A percentile compares a stretch with the other conserved stretches of the same genome.
Evolutionary conservation across 2,113 vertebrate species (phyloP).

Genomic region (Leucopsar rothschildi): DNA sequence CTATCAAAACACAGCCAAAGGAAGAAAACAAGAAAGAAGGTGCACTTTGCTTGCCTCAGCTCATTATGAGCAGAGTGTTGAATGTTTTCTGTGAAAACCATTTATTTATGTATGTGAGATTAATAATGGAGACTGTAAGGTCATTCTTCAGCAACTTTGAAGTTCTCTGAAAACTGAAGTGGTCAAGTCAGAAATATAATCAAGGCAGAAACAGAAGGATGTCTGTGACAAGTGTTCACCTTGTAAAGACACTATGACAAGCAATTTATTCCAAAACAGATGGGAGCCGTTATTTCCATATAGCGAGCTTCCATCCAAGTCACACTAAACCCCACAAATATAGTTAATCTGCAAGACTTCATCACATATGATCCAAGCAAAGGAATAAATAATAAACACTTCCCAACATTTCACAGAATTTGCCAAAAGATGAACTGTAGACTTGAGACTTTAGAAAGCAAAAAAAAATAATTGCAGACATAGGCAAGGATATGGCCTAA

Average conservation of each 20-base stretch:
- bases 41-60: background rate
- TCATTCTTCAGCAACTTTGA: conserved; percentile 40
- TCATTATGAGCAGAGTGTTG: background rate
- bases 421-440: conserved; percentile 41
- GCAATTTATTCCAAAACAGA: conserved; percentile 69
- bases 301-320: conserved; percentile 59
- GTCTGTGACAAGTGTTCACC: conserved; percentile 59
- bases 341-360: conserved; percentile 36
- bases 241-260: conserved; percentile 55
- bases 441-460: conserved; percentile 13
- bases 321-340: conserved; percentile 18
- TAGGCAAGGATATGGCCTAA: conserved; percentile 20
- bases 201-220: conserved; percentile 63
- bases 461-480: conserved; percentile 48
- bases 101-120: conserved; percentile 11
- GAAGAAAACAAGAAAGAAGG: background rate
- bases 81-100: background rate
- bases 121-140: conserved; percentile 33
- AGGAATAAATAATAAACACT: conserved; percentile 12
- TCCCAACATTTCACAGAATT: conserved; percentile 21
- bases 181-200: conserved; percentile 56
- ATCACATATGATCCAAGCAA: conserved; percentile 43
- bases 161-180: conserved; percentile 30
- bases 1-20: background rate
- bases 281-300: conserved; percentile 60